phyloP scores from a whole-genome alignment of 2,888 invertebrate species.

The Pycnomerus fuliginosus region DNA sequence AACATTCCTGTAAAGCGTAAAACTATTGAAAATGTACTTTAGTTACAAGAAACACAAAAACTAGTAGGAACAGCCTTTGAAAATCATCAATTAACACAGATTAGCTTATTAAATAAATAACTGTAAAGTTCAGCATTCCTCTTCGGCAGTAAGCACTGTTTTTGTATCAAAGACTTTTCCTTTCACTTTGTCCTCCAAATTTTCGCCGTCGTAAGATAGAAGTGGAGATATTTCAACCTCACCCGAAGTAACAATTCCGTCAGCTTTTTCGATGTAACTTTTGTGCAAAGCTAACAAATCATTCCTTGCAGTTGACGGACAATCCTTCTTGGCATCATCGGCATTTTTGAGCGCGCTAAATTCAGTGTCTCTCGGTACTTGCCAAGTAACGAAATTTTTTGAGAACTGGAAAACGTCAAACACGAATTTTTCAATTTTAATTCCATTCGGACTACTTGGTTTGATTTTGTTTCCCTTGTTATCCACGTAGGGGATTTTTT shows the following conservation, averaged over 20 bases:
- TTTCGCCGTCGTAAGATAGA: slow-evolving; percentile 88
- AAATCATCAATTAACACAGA: no score
- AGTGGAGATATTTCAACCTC: slow-evolving; percentile 90
- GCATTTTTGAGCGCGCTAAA: slow-evolving; percentile 97
- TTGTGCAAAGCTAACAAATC: slow-evolving; percentile 77
- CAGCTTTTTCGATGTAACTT: slow-evolving; percentile 77
- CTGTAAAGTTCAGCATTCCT: slow-evolving; percentile 28
- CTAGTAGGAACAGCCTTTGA: no score
- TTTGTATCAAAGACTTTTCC: slow-evolving; percentile 30
- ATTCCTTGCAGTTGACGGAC: slow-evolving; percentile 80
- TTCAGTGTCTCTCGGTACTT: slow-evolving; percentile 87
- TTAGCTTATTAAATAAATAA: no score
- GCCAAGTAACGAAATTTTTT: slow-evolving; percentile 88
- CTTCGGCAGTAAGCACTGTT: slow-evolving; percentile 32
- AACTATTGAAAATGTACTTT: no score
- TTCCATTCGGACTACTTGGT: slow-evolving; percentile 87
- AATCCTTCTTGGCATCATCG: slow-evolving; percentile 85
- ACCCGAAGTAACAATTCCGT: slow-evolving; percentile 68
- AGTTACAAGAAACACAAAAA: no score
- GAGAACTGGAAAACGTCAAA: slow-evolving; percentile 98
- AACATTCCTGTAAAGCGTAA: no score
- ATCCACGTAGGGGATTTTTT: slow-evolving; percentile 90
- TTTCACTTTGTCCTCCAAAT: slow-evolving; percentile 55
- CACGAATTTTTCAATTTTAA: slow-evolving; percentile 99
- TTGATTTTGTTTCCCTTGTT: slow-evolving; percentile 67